Evolutionary conservation across 2,797 vertebrate species (phyloP).

Genomic region (Hippoglossus hippoglossus): DNA sequence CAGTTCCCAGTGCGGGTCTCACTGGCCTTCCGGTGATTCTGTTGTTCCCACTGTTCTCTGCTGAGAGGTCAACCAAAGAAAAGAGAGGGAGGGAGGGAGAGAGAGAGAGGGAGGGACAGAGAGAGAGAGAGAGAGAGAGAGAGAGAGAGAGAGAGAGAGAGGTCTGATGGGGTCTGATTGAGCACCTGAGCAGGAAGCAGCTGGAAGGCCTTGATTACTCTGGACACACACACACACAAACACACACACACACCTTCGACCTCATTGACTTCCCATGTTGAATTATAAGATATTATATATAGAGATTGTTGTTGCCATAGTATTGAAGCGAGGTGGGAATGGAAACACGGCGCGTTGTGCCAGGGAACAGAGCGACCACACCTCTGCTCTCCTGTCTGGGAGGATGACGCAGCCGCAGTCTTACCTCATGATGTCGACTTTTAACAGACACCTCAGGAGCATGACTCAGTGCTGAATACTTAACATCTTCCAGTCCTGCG

Average conservation of each 20-base stretch:
- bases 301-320: conserved; percentile 16
- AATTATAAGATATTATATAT: conserved; percentile 6
- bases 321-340: conserved; percentile 29
- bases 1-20: too few relatives aligned
- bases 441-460: conserved; percentile 41
- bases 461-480: conserved; percentile 48
- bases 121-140: neutral
- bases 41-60: conserved; percentile 26
- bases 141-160: conserved; percentile 22
- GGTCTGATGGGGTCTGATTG: conserved; percentile 55
- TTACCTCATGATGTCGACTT: conserved; percentile 54
- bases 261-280: conserved; percentile 31
- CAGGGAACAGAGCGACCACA: conserved; percentile 43
- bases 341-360: conserved; percentile 46
- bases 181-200: conserved; percentile 76
- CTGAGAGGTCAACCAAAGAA: conserved; percentile 1
- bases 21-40: neutral
- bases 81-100: neutral
- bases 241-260: conserved; percentile 13
- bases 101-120: conserved; percentile 22
- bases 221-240: conserved; percentile 33
- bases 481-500: conserved; percentile 45
- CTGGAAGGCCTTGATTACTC: conserved; percentile 71
- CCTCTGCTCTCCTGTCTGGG: conserved; percentile 34
- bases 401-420: conserved; percentile 45